Conservation (phyloP, 2,888 invertebrate species). For the Microctonus aethiopoides region DNA sequence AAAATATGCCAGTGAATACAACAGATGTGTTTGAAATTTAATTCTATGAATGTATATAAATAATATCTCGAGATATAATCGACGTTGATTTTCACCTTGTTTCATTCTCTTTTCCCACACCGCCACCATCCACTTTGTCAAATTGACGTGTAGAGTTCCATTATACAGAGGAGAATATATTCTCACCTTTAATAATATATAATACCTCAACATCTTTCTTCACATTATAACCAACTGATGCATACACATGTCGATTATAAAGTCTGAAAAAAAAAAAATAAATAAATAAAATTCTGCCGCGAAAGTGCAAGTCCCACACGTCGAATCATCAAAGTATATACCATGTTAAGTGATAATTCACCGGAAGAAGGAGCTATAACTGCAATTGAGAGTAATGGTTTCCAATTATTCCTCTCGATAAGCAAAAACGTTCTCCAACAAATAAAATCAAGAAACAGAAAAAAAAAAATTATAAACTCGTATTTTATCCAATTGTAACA, state of each 20-base stretch:
- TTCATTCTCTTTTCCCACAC: not conserved
- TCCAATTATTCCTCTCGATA: constrained; percentile 16
- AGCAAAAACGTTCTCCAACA: not conserved
- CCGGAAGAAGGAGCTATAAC: constrained; percentile 24
- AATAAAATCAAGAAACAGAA: no score
- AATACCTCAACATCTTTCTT: constrained; percentile 30
- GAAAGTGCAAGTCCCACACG: constrained; percentile 28
- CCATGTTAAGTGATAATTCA: constrained; percentile 7
- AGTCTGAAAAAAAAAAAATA: not conserved
- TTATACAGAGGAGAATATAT: not conserved
- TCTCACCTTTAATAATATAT: constrained; percentile 15
- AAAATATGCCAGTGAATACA: no score
- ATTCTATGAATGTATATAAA: constrained; percentile 32
- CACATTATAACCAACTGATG: not conserved
- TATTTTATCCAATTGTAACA: not conserved
- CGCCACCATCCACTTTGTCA: constrained; percentile 12
- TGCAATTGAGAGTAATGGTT: constrained; percentile 22
- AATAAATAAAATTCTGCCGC: not conserved
- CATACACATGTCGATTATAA: constrained; percentile 3
- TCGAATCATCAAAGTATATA: constrained; percentile 5
- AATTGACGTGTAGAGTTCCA: constrained; percentile 5
- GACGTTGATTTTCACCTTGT: constrained; percentile 15
- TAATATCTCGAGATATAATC: constrained; percentile 32
- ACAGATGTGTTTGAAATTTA: no score
- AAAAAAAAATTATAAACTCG: not conserved